phyloP scores from a whole-genome alignment of 2,113 vertebrate species.

The Pelvicachromis taeniatus region DNA sequence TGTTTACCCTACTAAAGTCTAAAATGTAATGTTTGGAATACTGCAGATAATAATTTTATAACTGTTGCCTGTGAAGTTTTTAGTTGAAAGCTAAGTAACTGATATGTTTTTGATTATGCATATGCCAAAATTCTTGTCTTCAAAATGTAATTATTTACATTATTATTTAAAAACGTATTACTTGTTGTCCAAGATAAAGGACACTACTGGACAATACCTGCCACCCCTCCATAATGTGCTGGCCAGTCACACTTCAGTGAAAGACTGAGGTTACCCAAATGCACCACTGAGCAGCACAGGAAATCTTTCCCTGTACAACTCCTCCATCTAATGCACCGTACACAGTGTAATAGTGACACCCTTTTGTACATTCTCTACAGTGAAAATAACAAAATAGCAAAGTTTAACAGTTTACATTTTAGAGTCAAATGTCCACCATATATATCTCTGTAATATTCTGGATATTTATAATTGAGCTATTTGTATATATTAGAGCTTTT shows the following conservation, averaged over 20 bases:
- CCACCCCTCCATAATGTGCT: not conserved
- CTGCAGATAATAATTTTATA: not conserved
- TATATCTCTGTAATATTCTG: not conserved
- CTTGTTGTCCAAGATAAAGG: not conserved
- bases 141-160: not conserved
- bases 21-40: not conserved
- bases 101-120: not conserved
- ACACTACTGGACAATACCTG: not conserved
- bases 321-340: not conserved
- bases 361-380: not conserved
- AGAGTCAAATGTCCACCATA: not conserved
- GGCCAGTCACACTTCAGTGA: not conserved
- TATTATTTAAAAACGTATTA: rapidly evolving
- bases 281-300: not conserved
- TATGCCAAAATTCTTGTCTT: not conserved
- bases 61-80: not conserved
- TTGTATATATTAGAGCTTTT: no score
- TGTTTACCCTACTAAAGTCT: not conserved
- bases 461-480: not conserved
- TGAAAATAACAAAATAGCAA: not conserved
- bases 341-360: not conserved
- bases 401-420: rapidly evolving
- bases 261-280: not conserved
- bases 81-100: not conserved
- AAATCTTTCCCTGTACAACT: not conserved